Conservation (phyloP, 2,888 invertebrate genomes). For the Drosophila formosana region DNA sequence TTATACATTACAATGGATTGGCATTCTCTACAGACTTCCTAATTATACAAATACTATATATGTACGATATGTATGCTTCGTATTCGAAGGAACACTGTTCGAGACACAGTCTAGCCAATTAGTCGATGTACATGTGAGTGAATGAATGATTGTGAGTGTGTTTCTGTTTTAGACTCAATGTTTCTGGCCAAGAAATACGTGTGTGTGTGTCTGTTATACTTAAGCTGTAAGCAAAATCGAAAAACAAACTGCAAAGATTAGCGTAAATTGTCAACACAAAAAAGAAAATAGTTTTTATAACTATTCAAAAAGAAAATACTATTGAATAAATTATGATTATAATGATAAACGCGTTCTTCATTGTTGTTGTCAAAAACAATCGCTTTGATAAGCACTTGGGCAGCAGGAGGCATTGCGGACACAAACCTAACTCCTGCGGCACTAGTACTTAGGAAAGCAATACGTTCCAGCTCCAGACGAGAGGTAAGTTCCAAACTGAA, state of each 20-base stretch:
- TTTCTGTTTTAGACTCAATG: conserved; percentile 61
- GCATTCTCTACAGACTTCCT: conserved; percentile 57
- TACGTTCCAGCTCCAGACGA: conserved; percentile 32
- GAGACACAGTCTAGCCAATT: conserved; percentile 53
- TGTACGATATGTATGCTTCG: conserved; percentile 45
- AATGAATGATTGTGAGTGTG: conserved; percentile 29
- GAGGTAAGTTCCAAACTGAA: background rate
- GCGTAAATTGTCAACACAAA: conserved; percentile 69
- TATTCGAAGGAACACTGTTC: conserved; percentile 49
- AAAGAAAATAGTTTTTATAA: conserved; percentile 72
- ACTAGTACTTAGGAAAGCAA: conserved; percentile 86
- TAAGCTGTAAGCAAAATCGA: conserved; percentile 60
- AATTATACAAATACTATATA: conserved; percentile 34
- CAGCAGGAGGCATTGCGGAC: conserved; percentile 85
- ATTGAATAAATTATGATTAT: conserved; percentile 61
- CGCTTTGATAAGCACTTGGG: conserved; percentile 86
- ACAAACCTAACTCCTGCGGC: conserved; percentile 85
- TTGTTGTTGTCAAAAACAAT: conserved; percentile 85
- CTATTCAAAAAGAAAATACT: conserved; percentile 69
- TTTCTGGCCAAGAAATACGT: conserved; percentile 67
- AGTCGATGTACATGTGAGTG: conserved; percentile 40
- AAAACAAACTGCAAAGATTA: conserved; percentile 71
- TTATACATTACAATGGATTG: conserved; percentile 31
- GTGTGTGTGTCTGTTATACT: conserved; percentile 27
- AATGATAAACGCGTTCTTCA: conserved; percentile 35